phyloP scores from a whole-genome alignment of 2,888 invertebrate genomes.

The Empis stercorea region DNA sequence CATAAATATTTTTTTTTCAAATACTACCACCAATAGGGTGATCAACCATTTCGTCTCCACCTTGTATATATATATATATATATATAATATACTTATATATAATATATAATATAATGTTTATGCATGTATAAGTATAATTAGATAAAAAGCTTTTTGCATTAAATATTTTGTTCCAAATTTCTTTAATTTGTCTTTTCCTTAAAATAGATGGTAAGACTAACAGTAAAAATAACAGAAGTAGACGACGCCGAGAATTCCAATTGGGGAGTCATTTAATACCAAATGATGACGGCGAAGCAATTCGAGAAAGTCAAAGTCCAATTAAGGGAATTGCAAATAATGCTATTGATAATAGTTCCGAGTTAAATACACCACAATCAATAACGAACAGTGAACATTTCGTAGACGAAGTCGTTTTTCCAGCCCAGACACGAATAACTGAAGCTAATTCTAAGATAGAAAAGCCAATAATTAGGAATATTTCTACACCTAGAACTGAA shows the following conservation, averaged over 20 bases:
- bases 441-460: conserved; percentile 8
- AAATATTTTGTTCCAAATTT: too few relatives aligned
- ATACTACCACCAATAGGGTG: too few relatives aligned
- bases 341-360: background rate
- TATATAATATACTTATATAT: too few relatives aligned
- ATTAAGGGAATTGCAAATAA: conserved; percentile 15
- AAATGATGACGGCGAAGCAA: conserved; percentile 23
- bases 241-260: conserved; percentile 32
- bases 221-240: conserved; percentile 17
- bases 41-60: too few relatives aligned
- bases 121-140: too few relatives aligned
- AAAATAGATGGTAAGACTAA: too few relatives aligned
- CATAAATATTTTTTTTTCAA: too few relatives aligned
- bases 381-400: background rate
- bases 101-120: too few relatives aligned
- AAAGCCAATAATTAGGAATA: conserved; percentile 5
- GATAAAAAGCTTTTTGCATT: too few relatives aligned
- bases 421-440: conserved; percentile 8
- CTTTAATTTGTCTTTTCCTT: too few relatives aligned
- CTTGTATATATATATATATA: too few relatives aligned
- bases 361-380: conserved; percentile 5
- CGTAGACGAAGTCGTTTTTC: background rate
- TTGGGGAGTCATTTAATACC: conserved; percentile 30
- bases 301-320: conserved; percentile 27
- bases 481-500: background rate